These are phyloP conservation scores for Nasonia vitripennis DNA, from an alignment of 1,140 invertebrate species.

Conservation along the genomic window DNA sequence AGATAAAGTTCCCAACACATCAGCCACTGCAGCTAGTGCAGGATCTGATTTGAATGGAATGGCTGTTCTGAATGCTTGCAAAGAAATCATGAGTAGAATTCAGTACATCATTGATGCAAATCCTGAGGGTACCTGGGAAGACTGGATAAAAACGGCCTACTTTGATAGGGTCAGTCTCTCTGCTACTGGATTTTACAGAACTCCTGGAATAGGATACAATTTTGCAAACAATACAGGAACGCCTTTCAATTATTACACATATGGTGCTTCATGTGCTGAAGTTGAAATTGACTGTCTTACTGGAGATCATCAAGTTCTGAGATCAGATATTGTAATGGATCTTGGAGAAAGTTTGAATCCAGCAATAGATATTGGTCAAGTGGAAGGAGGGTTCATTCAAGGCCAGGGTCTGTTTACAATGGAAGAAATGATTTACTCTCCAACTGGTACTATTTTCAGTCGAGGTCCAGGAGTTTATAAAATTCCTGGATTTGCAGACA, in stretches of 20 bases:
- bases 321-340: slow-evolving; percentile 97
- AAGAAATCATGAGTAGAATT: slow-evolving; percentile 84
- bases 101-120: slow-evolving; percentile 85
- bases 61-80: slow-evolving; percentile 92
- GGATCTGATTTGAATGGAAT: slow-evolving; percentile 96
- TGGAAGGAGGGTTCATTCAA: slow-evolving; percentile 95
- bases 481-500: slow-evolving; percentile 92
- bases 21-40: slow-evolving; percentile 92
- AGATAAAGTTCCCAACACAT: slow-evolving; percentile 96
- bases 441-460: slow-evolving; percentile 87
- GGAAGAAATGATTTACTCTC: slow-evolving; percentile 91
- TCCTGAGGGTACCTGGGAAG: slow-evolving; percentile 89
- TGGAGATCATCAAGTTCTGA: slow-evolving; percentile 89
- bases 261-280: slow-evolving; percentile 85
- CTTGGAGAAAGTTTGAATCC: slow-evolving; percentile 94
- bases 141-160: slow-evolving; percentile 90
- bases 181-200: slow-evolving; percentile 90
- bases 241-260: slow-evolving; percentile 88
- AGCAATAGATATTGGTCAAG: slow-evolving; percentile 96
- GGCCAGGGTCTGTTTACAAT: slow-evolving; percentile 94
- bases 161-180: slow-evolving; percentile 88
- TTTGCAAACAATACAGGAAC: slow-evolving; percentile 82
- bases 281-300: slow-evolving; percentile 93
- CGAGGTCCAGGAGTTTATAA: slow-evolving; percentile 95
- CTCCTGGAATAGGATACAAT: slow-evolving; percentile 87